A percentile compares a stretch with the other conserved stretches of the same genome.
These are phyloP conservation scores for Cryptosula pallasiana DNA, from an alignment of 2,888 invertebrate genomes.

Conservation along the genomic window DNA sequence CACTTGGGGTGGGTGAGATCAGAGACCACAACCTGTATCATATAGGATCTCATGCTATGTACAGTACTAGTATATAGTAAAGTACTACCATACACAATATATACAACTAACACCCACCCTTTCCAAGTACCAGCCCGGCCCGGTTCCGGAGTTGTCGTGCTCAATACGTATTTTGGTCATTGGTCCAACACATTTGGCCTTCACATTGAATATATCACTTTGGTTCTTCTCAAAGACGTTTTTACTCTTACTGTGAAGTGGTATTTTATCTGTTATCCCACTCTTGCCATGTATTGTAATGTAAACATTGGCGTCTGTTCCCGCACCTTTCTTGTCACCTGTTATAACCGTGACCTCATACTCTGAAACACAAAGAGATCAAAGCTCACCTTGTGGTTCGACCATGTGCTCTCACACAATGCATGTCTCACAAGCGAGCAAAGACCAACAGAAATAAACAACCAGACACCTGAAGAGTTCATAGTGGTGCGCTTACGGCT, in stretches of 20 bases:
- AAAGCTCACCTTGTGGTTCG: too few species aligned
- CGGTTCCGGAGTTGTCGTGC: slow-evolving; percentile 51
- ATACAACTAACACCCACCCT: slow-evolving; percentile 44
- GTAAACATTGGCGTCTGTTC: slow-evolving; percentile 51
- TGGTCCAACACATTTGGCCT: slow-evolving; percentile 49
- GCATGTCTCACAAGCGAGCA: too few species aligned
- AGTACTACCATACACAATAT: too few species aligned
- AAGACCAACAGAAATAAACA: too few species aligned
- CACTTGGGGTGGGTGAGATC: slow-evolving; percentile 48
- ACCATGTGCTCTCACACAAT: too few species aligned
- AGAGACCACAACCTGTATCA: slow-evolving; percentile 47
- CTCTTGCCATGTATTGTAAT: slow-evolving; percentile 48
- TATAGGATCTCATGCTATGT: too few species aligned
- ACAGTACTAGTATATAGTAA: too few species aligned
- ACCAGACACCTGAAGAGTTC: too few species aligned
- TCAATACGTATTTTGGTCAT: slow-evolving; percentile 48
- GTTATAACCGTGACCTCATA: slow-evolving; percentile 52
- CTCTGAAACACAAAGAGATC: slow-evolving; percentile 37
- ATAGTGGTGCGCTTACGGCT: too few species aligned
- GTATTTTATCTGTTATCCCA: slow-evolving; percentile 44
- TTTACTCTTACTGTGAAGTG: slow-evolving; percentile 38
- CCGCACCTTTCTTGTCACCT: slow-evolving; percentile 43
- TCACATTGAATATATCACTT: slow-evolving; percentile 45
- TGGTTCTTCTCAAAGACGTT: slow-evolving; percentile 37
- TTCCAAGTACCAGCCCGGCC: slow-evolving; percentile 52